These are phyloP conservation scores for Polydrusus pterygomalis DNA, from an alignment of 2,888 invertebrate species.

Conservation along the genomic window DNA sequence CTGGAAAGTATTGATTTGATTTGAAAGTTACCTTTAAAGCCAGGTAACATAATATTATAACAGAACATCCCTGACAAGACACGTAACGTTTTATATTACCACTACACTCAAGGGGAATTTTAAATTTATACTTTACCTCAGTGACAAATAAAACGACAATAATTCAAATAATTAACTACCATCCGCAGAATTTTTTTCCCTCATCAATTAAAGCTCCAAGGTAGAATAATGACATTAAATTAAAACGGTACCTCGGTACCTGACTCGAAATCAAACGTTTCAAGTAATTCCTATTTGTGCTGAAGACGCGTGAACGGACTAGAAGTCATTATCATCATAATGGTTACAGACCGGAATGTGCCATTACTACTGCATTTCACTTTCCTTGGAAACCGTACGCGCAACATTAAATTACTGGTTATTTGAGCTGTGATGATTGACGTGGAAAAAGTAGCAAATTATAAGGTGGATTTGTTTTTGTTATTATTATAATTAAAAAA, in stretches of 20 bases:
- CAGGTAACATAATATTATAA: too few relatives aligned
- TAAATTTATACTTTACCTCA: neutral
- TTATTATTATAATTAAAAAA: too few relatives aligned
- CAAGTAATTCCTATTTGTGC: constrained; percentile 19
- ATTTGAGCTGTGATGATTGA: neutral
- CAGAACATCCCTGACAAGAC: too few relatives aligned
- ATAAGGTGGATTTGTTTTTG: neutral
- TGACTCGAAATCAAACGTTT: neutral
- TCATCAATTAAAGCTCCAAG: neutral
- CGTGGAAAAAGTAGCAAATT: neutral
- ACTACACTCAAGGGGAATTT: too few relatives aligned
- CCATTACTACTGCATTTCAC: constrained; percentile 11
- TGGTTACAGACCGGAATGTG: constrained; percentile 6
- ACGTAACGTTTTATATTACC: too few relatives aligned
- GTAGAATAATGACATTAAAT: constrained; percentile 17
- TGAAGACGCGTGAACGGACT: constrained; percentile 16
- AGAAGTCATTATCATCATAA: constrained; percentile 32
- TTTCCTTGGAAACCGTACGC: neutral
- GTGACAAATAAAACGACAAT: neutral
- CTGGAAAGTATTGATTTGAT: too few relatives aligned
- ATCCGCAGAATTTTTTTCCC: neutral
- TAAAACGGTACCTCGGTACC: neutral
- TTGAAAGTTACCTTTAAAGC: too few relatives aligned
- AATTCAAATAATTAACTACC: constrained; percentile 3
- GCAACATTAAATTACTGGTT: constrained; percentile 5